phyloP scores from a whole-genome alignment of 2,888 invertebrate species.

The Chrysina gloriosa region DNA sequence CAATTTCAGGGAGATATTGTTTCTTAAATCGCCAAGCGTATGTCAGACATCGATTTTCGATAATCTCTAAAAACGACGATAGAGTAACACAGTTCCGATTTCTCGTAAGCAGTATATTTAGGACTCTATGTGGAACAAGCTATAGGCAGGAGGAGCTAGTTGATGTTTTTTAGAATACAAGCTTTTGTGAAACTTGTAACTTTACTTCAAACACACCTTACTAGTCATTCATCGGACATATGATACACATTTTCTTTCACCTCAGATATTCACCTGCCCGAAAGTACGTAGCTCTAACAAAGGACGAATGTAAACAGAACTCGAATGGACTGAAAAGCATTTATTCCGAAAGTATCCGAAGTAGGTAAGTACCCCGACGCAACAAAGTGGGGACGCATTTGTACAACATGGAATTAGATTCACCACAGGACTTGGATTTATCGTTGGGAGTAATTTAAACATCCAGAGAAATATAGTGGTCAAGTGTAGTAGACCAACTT shows the following conservation, averaged over 20 bases:
- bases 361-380: not conserved
- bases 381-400: conserved; percentile 12
- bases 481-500: conserved; percentile 24
- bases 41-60: too few species aligned
- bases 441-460: conserved; percentile 37
- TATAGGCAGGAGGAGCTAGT: too few species aligned
- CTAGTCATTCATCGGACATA: too few species aligned
- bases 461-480: conserved; percentile 26
- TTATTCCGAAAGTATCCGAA: not conserved
- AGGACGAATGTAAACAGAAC: not conserved
- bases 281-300: not conserved
- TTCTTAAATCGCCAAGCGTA: too few species aligned
- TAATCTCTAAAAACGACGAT: too few species aligned
- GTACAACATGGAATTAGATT: conserved; percentile 23
- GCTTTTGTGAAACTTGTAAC: too few species aligned
- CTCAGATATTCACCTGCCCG: not conserved
- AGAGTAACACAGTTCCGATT: too few species aligned
- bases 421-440: conserved; percentile 28
- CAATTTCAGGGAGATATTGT: too few species aligned
- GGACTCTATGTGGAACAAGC: too few species aligned
- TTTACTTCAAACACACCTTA: too few species aligned
- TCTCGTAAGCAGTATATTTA: too few species aligned
- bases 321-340: not conserved
- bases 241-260: not conserved
- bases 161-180: too few species aligned